Evolutionary conservation across 2,797 vertebrate genomes (phyloP).

Genomic region (Pipistrellus nathusii): DNA sequence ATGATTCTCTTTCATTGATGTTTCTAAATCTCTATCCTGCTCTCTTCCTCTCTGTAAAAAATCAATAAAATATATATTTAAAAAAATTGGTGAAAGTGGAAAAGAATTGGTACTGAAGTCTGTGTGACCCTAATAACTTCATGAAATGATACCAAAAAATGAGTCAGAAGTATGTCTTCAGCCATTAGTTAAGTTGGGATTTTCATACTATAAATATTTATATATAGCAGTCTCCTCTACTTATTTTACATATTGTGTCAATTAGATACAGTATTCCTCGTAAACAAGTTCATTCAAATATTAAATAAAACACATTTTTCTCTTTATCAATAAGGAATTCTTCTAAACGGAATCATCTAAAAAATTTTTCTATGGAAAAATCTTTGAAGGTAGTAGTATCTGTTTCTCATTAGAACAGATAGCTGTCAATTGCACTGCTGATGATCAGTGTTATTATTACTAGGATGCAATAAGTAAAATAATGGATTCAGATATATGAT

Average conservation of each 20-base stretch:
- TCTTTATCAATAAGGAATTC: neutral
- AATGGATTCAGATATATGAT: neutral
- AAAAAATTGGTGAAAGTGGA: slow-evolving; percentile 3
- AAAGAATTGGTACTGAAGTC: neutral
- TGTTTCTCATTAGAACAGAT: neutral
- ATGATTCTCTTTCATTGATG: no score
- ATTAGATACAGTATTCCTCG: neutral
- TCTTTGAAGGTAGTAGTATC: neutral
- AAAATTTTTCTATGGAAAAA: neutral
- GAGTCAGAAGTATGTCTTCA: neutral
- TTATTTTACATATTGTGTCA: neutral
- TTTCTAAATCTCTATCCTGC: no score
- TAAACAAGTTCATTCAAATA: neutral
- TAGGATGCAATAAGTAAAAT: neutral
- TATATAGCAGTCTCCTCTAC: neutral
- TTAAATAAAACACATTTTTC: neutral
- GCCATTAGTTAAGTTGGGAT: neutral
- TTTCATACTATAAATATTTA: neutral
- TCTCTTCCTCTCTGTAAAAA: no score
- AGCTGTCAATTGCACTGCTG: neutral
- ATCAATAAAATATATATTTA: no score
- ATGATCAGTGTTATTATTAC: neutral
- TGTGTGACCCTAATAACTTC: neutral
- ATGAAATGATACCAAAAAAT: neutral
- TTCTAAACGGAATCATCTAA: neutral